Percentiles rank a stretch among this genome's conserved stretches.
phyloP scores from a whole-genome alignment of 2,888 invertebrate species.

The Netelia inedita region DNA sequence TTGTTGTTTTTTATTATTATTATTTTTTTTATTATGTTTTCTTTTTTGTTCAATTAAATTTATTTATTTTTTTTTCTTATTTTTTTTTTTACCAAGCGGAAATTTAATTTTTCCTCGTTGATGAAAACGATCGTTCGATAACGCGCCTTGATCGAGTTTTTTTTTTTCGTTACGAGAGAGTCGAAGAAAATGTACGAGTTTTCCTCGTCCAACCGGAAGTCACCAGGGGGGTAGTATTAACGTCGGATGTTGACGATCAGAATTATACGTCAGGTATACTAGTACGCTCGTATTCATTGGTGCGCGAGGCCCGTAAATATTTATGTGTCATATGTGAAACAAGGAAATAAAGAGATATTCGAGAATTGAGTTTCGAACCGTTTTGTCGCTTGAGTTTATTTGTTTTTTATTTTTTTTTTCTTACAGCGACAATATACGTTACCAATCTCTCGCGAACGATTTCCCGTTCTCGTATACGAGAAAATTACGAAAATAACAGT shows the following conservation, averaged over 20 bases:
- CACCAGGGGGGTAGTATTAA: slow-evolving; percentile 4
- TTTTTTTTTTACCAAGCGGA: neutral
- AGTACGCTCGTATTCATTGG: neutral
- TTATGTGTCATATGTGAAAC: slow-evolving; percentile 18
- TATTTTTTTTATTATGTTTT: too few species aligned
- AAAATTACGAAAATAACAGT: too few species aligned
- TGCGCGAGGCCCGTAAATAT: neutral
- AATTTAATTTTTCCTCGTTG: neutral
- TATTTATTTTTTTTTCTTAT: neutral
- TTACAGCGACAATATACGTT: too few species aligned
- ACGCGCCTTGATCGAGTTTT: neutral
- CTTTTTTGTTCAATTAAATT: too few species aligned
- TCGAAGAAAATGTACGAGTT: neutral
- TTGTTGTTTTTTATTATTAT: too few species aligned
- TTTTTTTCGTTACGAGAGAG: slow-evolving; percentile 13
- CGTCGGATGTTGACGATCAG: slow-evolving; percentile 47
- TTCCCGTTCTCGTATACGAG: too few species aligned
- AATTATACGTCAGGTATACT: slow-evolving; percentile 49
- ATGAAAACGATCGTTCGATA: neutral
- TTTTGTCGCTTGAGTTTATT: neutral
- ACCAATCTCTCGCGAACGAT: too few species aligned
- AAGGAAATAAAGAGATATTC: slow-evolving; percentile 5
- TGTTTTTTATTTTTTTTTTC: neutral
- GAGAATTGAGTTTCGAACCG: neutral
- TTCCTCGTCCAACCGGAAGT: slow-evolving; percentile 14